Percentiles rank a stretch among this genome's conserved stretches.
Evolutionary conservation across 1,140 invertebrate species (phyloP).

Genomic region (Prorops nasuta): DNA sequence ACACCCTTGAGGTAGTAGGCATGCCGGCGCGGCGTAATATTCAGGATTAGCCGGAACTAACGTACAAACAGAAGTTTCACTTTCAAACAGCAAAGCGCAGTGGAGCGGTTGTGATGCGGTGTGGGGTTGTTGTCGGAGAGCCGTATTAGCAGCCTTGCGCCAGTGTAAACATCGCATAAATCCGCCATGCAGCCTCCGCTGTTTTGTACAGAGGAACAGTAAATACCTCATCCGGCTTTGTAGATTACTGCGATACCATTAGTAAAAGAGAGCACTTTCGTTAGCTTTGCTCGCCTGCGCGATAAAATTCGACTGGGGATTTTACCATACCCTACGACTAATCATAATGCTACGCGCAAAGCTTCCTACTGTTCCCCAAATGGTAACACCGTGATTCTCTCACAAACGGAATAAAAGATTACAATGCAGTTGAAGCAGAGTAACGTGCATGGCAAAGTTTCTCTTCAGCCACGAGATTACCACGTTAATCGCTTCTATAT

Average conservation of each 20-base stretch:
- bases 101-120: constrained; percentile 31
- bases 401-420: too few relatives aligned
- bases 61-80: constrained; percentile 54
- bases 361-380: too few relatives aligned
- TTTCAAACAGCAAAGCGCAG: constrained; percentile 43
- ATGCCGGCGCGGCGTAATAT: constrained; percentile 40
- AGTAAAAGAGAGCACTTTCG: constrained; percentile 15
- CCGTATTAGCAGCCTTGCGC: constrained; percentile 48
- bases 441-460: not conserved
- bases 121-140: constrained; percentile 44
- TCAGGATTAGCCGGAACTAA: constrained; percentile 49
- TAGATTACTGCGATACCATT: constrained; percentile 30
- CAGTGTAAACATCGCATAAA: constrained; percentile 51
- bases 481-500: too few relatives aligned
- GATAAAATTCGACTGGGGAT: constrained; percentile 1
- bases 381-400: too few relatives aligned
- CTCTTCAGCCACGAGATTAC: not conserved
- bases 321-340: too few relatives aligned
- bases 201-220: constrained; percentile 20
- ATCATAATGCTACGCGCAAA: too few relatives aligned
- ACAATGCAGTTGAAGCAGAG: too few relatives aligned
- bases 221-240: constrained; percentile 31
- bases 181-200: constrained; percentile 32
- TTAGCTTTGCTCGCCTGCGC: too few relatives aligned
- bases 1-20: too few relatives aligned